Evolutionary conservation across 2,113 vertebrate species (phyloP), one percentile per base, ranked within the genome.

Genomic region (Pogonocichla stellata): DNA sequence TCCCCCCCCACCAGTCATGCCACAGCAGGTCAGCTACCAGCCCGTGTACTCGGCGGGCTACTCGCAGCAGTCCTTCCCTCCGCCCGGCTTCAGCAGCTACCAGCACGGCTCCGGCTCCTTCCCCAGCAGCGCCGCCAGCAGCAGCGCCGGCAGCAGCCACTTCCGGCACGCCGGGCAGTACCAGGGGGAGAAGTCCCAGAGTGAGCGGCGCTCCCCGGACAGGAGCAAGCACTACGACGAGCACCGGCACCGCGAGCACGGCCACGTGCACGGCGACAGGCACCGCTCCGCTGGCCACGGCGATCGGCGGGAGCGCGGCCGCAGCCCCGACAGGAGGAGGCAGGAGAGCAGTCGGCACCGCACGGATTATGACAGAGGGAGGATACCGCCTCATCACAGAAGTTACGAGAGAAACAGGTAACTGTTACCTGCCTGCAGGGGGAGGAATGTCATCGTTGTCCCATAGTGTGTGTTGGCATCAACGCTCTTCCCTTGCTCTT

Each of bases 321-420:
- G 99, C 88, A 99, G 99, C 57, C 99, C 98, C 0, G 99, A 99
- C 3, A 95, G 98, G 25, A 96, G 98, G 36, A 94, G 98, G 2
- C 98, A 97, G 29, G 98, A 98, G 0, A 98, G 97, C 65, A 97
- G 98, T 11, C 97, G 99, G 31, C 98, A 99, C 95, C 96, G 99
- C 43, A 92, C 98, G 0, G 99, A 99, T 10, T 99, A 99, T 2
- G 98, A 99, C 23, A 95, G 99, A 24, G 98, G 98, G 6, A 97
- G 99, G 24, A 97, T 98, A 0, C 98, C 99, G 0, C 98, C 99
- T 24, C 98, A 99, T 47, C 99, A 99, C 96, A 96, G 99, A 62
- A 99, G 98, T 97, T 98, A 99, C 0, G 99, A 99, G 38, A 98
- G 98, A 26, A 99, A 98, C 98, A 99, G 99, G 99, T 99, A 97